Evolutionary conservation across 92 coral and sea anemone species (phyloP), one percentile per base, ranked within the genome.

Genomic region (Pocillopora grandis): DNA sequence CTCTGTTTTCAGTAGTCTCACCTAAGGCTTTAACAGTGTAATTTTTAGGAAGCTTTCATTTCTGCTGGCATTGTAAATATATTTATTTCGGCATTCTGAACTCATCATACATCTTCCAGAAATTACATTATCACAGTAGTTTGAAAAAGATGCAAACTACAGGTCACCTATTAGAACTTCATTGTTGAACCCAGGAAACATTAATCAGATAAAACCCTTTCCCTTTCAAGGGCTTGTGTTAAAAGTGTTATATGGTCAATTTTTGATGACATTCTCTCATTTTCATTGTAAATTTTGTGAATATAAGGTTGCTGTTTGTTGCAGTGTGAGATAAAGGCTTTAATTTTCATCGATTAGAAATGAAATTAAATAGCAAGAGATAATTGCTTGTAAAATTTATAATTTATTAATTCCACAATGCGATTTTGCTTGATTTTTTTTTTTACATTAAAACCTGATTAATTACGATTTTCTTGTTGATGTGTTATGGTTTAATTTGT

Each of bases 281-380:
- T 42, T 64, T 19, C 82, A n/a, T 42, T 65, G 82, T 78, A 78
- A 78, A 78, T 76, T 76, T 20, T 78, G 81, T 78, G 42, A 78
- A 78, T 78, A 78, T 35, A 36, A 60, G 67, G 57, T 62, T 77
- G 20, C 9, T 61, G 48, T 65, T 59, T 62, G 31, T 18, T 49
- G 72, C 61, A 76, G n/a, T 63, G 27, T 42, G 35, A 78, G 49
- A 37, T 63, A 37, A 35, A 35, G 13, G 9, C 20, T 12, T 10
- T 20, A 23, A 70, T 11, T 55, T 16, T 70, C 33, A 55, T 70
- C 33, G 3, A 36, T 42, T 42, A 3, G 52, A 42, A 42, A 42
- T 3, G 4, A 7, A 42, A 3, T 42, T 42, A 7, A 7, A 42
- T 42, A 18, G 3, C 23, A 10, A 33, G 60, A 31, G 17, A 73